phyloP scores from a whole-genome alignment of 2,113 vertebrate species.

The Sciurus niger region DNA sequence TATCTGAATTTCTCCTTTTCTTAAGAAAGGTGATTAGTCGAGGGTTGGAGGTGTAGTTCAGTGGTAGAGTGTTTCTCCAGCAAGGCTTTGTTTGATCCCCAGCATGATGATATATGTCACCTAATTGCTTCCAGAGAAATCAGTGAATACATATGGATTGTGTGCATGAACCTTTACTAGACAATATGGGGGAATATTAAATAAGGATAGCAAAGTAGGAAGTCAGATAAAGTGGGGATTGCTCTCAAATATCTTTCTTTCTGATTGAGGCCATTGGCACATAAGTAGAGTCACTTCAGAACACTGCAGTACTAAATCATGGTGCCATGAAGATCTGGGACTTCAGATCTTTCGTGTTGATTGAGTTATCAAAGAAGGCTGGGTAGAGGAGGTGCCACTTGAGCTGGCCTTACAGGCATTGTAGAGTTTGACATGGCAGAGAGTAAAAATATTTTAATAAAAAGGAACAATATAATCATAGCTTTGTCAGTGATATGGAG shows the following conservation, averaged over 20 bases:
- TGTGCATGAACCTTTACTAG: neutral
- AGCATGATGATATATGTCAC: neutral
- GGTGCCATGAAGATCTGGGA: neutral
- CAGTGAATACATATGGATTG: neutral
- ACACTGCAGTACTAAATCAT: neutral
- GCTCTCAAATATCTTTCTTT: neutral
- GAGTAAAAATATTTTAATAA: neutral
- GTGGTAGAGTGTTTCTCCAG: neutral
- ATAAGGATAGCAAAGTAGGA: neutral
- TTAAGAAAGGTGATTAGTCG: neutral
- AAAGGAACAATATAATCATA: neutral
- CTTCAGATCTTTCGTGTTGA: neutral
- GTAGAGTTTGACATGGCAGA: neutral
- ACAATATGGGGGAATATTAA: neutral
- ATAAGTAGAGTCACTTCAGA: neutral
- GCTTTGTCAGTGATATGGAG: neutral
- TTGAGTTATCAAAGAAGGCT: neutral
- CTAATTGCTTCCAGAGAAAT: constrained; percentile 1
- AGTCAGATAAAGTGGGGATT: neutral
- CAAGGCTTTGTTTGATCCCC: neutral
- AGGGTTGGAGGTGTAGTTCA: neutral
- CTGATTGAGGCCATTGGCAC: neutral
- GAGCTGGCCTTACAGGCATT: neutral
- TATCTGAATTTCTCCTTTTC: constrained; percentile 17
- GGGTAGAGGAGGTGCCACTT: neutral